Evolutionary conservation across 2,888 invertebrate species (phyloP).

Genomic region (Auanema freiburgensis): DNA sequence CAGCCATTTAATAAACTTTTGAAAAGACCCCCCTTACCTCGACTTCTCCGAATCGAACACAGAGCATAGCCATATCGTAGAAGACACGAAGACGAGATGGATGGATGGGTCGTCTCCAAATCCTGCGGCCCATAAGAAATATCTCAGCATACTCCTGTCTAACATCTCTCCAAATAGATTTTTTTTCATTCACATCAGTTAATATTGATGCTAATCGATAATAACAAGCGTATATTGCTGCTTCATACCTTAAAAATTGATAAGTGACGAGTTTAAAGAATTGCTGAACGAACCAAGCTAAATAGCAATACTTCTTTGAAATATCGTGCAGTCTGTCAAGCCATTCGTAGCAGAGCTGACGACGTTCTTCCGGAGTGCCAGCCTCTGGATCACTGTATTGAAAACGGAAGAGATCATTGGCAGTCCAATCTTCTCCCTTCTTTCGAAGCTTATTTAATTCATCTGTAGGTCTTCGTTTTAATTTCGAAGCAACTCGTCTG

Average conservation of each 20-base stretch:
- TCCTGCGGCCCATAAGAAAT: constrained; percentile 50
- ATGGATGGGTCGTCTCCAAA: constrained; percentile 49
- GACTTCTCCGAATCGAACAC: constrained; percentile 41
- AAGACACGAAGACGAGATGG: constrained; percentile 46
- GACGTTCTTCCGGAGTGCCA: constrained; percentile 46
- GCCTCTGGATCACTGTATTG: constrained; percentile 51
- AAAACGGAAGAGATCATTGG: constrained; percentile 27
- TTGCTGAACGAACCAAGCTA: constrained; percentile 40
- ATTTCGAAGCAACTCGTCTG: constrained; percentile 40
- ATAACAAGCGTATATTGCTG: constrained; percentile 52
- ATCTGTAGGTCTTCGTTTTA: constrained; percentile 45
- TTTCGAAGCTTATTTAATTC: constrained; percentile 43
- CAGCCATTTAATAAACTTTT: neutral
- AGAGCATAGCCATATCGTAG: constrained; percentile 51
- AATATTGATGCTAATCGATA: constrained; percentile 50
- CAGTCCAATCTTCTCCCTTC: constrained; percentile 38
- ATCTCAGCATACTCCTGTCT: constrained; percentile 50
- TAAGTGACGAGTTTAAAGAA: neutral
- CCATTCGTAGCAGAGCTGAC: constrained; percentile 45
- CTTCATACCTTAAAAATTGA: constrained; percentile 45
- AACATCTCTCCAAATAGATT: constrained; percentile 44
- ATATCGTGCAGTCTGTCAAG: constrained; percentile 44
- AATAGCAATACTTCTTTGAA: constrained; percentile 49
- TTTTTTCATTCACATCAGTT: constrained; percentile 34
- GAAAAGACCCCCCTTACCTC: constrained; percentile 19